Evolutionary conservation across 2,797 vertebrate species (phyloP).

Genomic region (Macroramphosus scolopax): DNA sequence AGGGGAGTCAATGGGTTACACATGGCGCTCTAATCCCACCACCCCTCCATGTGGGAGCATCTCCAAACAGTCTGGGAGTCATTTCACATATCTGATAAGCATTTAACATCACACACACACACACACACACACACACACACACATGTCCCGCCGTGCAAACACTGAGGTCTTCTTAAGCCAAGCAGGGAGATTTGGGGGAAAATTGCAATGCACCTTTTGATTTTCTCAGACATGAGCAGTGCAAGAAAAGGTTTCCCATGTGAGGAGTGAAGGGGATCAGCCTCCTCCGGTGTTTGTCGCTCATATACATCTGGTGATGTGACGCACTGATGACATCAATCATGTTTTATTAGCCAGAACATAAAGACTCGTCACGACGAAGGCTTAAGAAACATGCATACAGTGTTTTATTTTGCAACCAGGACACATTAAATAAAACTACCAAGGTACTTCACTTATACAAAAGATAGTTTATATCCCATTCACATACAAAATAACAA

Average conservation of each 20-base stretch:
- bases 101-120: conserved; percentile 29
- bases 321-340: conserved; percentile 13
- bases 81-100: conserved; percentile 70
- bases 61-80: conserved; percentile 68
- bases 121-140: neutral
- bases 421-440: conserved; percentile 85
- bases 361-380: conserved; percentile 34
- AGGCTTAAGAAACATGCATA: conserved; percentile 82
- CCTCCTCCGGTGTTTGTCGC: conserved; percentile 16
- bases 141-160: conserved; percentile 40
- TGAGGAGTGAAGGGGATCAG: conserved; percentile 21
- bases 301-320: conserved; percentile 17
- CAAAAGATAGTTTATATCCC: conserved; percentile 85
- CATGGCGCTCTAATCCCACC: conserved; percentile 55
- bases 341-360: conserved; percentile 9
- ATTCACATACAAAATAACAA: conserved; percentile 84
- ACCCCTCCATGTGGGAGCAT: conserved; percentile 46
- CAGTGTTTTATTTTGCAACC: conserved; percentile 83
- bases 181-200: conserved; percentile 23
- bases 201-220: conserved; percentile 1
- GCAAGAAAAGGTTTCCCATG: conserved; percentile 8
- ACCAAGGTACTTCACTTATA: conserved; percentile 83
- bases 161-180: conserved; percentile 17
- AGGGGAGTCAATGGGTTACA: conserved; percentile 66
- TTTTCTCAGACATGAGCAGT: neutral